Evolutionary conservation across 2,888 invertebrate genomes (phyloP).

Genomic region (Eupithecia subfuscata): DNA sequence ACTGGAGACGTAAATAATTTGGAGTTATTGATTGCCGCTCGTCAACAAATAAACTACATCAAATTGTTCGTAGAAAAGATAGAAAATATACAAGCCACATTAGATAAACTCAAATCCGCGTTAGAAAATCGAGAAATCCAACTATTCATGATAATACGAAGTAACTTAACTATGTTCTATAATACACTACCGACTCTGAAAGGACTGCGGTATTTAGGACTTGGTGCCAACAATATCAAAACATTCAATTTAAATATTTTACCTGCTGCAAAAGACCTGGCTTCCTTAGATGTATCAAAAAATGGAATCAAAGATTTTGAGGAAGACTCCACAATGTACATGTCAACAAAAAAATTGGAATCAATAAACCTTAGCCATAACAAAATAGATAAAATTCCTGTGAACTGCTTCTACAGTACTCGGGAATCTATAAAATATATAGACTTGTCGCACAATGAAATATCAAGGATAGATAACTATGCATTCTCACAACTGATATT

Average conservation of each 20-base stretch:
- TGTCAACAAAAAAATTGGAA: conserved; percentile 10
- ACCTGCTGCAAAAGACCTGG: conserved; percentile 1
- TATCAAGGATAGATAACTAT: conserved; percentile 18
- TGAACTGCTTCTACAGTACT: conserved; percentile 20
- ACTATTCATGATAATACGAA: background rate
- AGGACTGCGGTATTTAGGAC: background rate
- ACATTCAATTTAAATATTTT: conserved; percentile 20
- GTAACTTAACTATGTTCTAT: conserved; percentile 13
- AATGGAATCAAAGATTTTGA: conserved; percentile 23
- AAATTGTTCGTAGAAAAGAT: background rate
- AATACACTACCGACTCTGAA: conserved; percentile 9
- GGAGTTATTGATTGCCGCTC: background rate
- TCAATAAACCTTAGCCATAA: conserved; percentile 22
- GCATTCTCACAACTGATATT: conserved; percentile 20
- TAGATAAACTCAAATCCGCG: background rate
- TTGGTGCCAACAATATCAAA: conserved; percentile 15
- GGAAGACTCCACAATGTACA: conserved; percentile 1
- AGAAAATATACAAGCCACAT: background rate
- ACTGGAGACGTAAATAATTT: background rate
- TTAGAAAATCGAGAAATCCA: background rate
- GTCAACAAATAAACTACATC: background rate
- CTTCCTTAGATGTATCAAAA: conserved; percentile 6
- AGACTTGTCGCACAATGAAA: conserved; percentile 26
- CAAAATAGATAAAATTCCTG: conserved; percentile 8
- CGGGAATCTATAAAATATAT: conserved; percentile 23